These are phyloP conservation scores for Meteorus colon DNA, from an alignment of 2,888 invertebrate genomes.

Conservation along the genomic window DNA sequence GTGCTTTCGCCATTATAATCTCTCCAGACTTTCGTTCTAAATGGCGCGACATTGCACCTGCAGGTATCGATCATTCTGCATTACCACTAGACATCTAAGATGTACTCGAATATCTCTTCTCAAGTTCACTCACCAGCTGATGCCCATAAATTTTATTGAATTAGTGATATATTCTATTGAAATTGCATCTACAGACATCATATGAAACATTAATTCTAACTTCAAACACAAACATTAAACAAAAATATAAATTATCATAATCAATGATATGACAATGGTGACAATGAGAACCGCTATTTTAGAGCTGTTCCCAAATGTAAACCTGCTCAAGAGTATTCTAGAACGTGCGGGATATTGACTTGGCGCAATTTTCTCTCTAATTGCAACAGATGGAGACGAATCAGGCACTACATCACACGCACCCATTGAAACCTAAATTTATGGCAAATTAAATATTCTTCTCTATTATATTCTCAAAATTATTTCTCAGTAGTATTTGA, in stretches of 20 bases:
- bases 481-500: not conserved
- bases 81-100: not conserved
- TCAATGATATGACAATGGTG: slow-evolving; percentile 50
- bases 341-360: slow-evolving; percentile 1
- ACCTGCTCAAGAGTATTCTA: slow-evolving; percentile 29
- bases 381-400: not conserved
- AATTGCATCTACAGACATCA: not conserved
- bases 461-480: not conserved
- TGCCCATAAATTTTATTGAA: not conserved
- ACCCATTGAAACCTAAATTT: not conserved
- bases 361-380: not conserved
- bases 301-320: slow-evolving; percentile 51
- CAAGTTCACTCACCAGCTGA: not conserved
- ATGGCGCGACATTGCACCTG: not conserved
- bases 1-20: not conserved
- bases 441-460: not conserved
- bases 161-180: slow-evolving; percentile 12
- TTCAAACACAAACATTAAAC: slow-evolving; percentile 40
- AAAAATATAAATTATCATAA: slow-evolving; percentile 53
- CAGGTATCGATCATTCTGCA: slow-evolving; percentile 17
- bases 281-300: slow-evolving; percentile 54
- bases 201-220: slow-evolving; percentile 5
- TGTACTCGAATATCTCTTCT: not conserved
- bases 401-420: not conserved
- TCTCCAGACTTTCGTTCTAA: not conserved